Evolutionary conservation across 64 coral and sea anemone species (phyloP), one percentile per base, ranked within the genome.

Genomic region (Anthopleura sola): DNA sequence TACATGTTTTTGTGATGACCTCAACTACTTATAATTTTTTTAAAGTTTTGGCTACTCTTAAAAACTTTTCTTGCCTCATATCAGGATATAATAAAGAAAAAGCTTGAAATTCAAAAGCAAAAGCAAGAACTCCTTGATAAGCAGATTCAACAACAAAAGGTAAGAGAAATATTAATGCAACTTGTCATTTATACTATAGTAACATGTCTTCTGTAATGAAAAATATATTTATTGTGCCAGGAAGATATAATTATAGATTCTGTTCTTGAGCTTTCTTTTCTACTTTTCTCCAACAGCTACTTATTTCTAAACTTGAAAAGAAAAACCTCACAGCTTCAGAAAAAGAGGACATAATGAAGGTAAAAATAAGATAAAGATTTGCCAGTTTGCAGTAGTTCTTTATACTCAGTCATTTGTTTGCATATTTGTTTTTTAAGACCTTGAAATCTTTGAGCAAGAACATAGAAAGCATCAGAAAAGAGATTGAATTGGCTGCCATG

Each of bases 61-160:
- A n/a, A n/a, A n/a, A n/a, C n/a, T n/a, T n/a, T n/a, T n/a, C n/a
- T n/a, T n/a, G n/a, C n/a, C n/a, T 55, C 33, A 37, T 18, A 40
- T 36, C 37, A 99, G 97, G 97, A 99, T 82, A 88, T 92, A 4
- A 89, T 99, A 20, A 99, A 92, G 82, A 99, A 95, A 85, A 99
- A 94, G 40, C 93, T 99, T 21, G 92, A 95, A 80, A 92, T 99
- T 60, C 97, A 99, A 71, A 99, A 95, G 85, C 97, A 99, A 33
- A 99, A 99, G 40, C 97, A 99, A 84, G 80, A 92, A 68, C 88
- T 99, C 4, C 87, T 99, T 20, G 86, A 94, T 16, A 99, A 99
- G 83, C 97, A 99, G 47, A 99, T 99, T 79, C 83, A 94, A 66
- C 86, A 99, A 40, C 97, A 99, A 57, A 99, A 99, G 90, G 97